These are phyloP conservation scores for Addax nasomaculatus DNA, from an alignment of 2,113 vertebrate species.

Conservation along the genomic window DNA sequence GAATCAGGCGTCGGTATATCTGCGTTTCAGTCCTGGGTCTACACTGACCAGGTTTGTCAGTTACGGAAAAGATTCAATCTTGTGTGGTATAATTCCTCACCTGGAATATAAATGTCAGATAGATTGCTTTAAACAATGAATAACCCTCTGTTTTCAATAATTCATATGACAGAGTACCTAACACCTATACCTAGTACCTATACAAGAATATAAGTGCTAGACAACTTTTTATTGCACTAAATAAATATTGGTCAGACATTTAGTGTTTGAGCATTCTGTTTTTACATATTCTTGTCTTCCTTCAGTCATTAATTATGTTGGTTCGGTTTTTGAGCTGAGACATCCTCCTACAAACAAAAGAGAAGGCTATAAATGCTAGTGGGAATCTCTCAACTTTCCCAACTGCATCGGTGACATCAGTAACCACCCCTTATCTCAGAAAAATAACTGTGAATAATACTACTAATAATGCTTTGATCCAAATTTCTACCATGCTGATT, in stretches of 20 bases:
- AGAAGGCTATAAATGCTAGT: not conserved
- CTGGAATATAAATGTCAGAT: not conserved
- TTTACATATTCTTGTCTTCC: not conserved
- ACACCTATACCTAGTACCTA: too few relatives aligned
- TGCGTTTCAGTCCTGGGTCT: not conserved
- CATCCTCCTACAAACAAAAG: not conserved
- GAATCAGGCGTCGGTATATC: rapidly evolving
- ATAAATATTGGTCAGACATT: not conserved
- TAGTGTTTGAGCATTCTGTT: not conserved
- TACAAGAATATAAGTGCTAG: not conserved
- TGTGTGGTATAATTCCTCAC: not conserved
- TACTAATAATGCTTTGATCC: not conserved
- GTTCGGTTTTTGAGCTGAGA: not conserved
- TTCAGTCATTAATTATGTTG: not conserved
- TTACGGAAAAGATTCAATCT: not conserved
- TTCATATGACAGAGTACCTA: not conserved
- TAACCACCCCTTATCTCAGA: not conserved
- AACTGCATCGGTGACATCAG: not conserved
- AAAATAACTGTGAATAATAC: not conserved
- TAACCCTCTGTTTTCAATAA: not conserved
- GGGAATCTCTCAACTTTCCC: not conserved
- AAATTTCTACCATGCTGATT: not conserved
- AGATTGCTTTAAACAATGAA: not conserved
- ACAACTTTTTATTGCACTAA: not conserved
- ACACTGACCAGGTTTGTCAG: not conserved